Evolutionary conservation across 2,113 vertebrate genomes (phyloP).

Genomic region (Hyperoodon ampullatus): DNA sequence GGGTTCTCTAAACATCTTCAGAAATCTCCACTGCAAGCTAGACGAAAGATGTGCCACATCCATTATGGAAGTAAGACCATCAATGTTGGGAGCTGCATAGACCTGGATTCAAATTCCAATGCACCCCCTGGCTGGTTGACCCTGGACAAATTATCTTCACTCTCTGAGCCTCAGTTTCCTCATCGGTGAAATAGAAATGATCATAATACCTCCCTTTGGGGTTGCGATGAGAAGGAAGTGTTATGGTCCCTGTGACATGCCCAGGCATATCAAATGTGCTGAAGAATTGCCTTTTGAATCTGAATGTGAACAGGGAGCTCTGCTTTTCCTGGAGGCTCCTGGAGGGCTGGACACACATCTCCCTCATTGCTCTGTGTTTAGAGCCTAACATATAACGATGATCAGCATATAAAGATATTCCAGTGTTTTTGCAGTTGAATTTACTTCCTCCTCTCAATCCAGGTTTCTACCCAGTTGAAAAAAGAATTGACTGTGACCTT

Average conservation of each 20-base stretch:
- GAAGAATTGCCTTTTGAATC: neutral
- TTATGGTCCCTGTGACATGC: neutral
- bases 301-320: neutral
- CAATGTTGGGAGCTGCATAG: fast-evolving
- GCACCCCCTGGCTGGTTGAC: neutral
- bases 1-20: neutral
- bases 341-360: no score
- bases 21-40: neutral
- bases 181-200: neutral
- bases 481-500: constrained; percentile 54
- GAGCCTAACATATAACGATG: neutral
- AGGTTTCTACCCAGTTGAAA: constrained; percentile 4
- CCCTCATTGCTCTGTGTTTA: neutral
- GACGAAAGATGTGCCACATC: neutral
- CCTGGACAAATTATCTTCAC: neutral
- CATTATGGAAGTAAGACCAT: neutral
- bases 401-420: neutral
- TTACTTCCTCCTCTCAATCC: neutral
- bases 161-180: neutral
- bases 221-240: neutral
- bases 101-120: neutral
- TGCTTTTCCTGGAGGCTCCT: neutral
- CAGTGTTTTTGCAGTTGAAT: neutral
- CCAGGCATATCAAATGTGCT: neutral
- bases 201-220: neutral